Percentiles rank a stretch among this genome's conserved stretches.
phyloP scores from a whole-genome alignment of 2,797 vertebrate genomes.

The Nyctalus aviator region DNA sequence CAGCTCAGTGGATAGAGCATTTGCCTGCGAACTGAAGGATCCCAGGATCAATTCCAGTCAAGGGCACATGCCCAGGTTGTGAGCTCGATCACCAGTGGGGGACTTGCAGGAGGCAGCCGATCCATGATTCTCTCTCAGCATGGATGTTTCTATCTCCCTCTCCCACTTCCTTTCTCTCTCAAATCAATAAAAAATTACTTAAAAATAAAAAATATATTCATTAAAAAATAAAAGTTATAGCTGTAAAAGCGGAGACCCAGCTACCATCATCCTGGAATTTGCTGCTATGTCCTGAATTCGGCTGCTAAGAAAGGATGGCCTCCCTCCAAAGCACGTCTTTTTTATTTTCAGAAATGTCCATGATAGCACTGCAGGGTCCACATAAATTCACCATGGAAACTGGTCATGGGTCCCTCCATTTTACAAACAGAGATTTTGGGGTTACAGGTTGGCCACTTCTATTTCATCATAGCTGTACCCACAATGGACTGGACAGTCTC shows the following conservation, averaged over 20 bases:
- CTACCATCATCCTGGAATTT: not conserved
- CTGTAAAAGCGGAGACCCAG: not conserved
- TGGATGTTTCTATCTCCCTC: no score
- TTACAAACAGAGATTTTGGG: not conserved
- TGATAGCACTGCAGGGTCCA: not conserved
- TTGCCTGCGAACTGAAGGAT: no score
- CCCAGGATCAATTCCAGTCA: no score
- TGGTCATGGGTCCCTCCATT: not conserved
- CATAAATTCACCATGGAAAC: not conserved
- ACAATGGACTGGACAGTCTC: not conserved
- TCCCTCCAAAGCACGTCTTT: not conserved
- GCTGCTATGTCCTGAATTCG: not conserved
- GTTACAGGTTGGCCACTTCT: not conserved
- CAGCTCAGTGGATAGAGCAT: no score
- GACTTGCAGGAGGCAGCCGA: no score
- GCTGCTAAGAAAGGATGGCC: not conserved
- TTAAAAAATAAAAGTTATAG: not conserved
- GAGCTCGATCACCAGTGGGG: no score
- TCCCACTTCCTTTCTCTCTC: no score
- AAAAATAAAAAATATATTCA: no score
- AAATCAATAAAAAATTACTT: no score
- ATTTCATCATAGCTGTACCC: not conserved
- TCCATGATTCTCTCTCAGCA: no score
- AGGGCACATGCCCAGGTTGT: no score
- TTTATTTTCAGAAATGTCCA: not conserved